Evolutionary conservation across 2,113 vertebrate genomes (phyloP).

Genomic region (Poecilia latipinna): DNA sequence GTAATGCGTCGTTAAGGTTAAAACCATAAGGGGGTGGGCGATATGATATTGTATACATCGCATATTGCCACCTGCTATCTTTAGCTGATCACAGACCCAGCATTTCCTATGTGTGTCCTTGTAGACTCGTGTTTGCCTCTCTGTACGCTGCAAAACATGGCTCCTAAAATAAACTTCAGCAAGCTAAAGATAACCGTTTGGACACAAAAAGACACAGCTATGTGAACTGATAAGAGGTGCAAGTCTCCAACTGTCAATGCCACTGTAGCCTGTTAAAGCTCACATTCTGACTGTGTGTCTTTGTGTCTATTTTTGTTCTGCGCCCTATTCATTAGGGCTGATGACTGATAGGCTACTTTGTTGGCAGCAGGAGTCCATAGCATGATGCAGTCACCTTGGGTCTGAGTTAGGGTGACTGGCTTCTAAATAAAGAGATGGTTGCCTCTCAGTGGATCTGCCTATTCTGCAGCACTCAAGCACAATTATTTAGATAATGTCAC

Average conservation of each 20-base stretch:
- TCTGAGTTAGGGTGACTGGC: constrained; percentile 51
- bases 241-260: constrained; percentile 55
- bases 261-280: constrained; percentile 59
- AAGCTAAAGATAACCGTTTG: constrained; percentile 43
- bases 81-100: neutral
- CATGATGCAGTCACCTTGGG: constrained; percentile 75
- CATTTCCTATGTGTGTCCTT: constrained; percentile 7
- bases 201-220: constrained; percentile 45
- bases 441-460: constrained; percentile 26
- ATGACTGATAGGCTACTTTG: constrained; percentile 76
- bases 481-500: constrained; percentile 24
- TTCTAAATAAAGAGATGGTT: constrained; percentile 72
- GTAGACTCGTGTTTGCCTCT: constrained; percentile 21
- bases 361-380: constrained; percentile 65
- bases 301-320: constrained; percentile 76
- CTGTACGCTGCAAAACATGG: constrained; percentile 8
- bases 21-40: too few species aligned
- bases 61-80: neutral
- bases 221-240: constrained; percentile 59
- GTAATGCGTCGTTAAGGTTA: neutral
- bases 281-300: constrained; percentile 62
- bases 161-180: constrained; percentile 50
- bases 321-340: constrained; percentile 73
- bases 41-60: neutral
- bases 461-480: constrained; percentile 24